phyloP scores from a whole-genome alignment of 2,888 invertebrate species.

The Zygothrica quintamaculata region DNA sequence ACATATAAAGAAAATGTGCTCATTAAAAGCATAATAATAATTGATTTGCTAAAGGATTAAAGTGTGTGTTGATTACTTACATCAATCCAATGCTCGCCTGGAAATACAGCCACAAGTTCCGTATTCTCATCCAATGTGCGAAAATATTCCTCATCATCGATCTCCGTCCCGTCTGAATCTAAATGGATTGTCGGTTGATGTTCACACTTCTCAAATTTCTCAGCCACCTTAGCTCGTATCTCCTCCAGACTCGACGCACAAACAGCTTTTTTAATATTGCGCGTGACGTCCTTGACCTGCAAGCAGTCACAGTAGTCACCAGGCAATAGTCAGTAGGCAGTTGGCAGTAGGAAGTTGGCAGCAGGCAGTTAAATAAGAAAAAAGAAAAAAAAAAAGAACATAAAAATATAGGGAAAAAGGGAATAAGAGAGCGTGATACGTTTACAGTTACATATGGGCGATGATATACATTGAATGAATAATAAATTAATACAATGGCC shows the following conservation, averaged over 20 bases:
- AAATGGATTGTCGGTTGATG: constrained; percentile 91
- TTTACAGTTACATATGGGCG: constrained; percentile 47
- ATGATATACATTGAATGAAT: constrained; percentile 65
- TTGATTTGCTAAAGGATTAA: neutral
- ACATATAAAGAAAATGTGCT: neutral
- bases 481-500: constrained; percentile 63
- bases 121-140: constrained; percentile 95
- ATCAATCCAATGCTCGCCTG: constrained; percentile 90
- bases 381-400: too few species aligned
- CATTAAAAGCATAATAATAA: too few species aligned
- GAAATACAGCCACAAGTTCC: constrained; percentile 91
- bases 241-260: constrained; percentile 92
- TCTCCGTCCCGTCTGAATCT: constrained; percentile 97
- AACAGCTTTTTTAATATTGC: constrained; percentile 92
- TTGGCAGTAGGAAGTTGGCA: neutral
- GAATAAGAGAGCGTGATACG: constrained; percentile 56
- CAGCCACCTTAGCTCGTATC: constrained; percentile 90
- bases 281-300: constrained; percentile 87
- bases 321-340: too few species aligned
- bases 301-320: too few species aligned
- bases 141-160: constrained; percentile 98
- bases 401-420: constrained; percentile 16
- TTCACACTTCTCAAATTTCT: constrained; percentile 89
- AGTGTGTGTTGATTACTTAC: constrained; percentile 81
- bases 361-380: constrained; percentile 6